phyloP scores from a whole-genome alignment of 2,888 invertebrate genomes.

The Melanotus villosus region DNA sequence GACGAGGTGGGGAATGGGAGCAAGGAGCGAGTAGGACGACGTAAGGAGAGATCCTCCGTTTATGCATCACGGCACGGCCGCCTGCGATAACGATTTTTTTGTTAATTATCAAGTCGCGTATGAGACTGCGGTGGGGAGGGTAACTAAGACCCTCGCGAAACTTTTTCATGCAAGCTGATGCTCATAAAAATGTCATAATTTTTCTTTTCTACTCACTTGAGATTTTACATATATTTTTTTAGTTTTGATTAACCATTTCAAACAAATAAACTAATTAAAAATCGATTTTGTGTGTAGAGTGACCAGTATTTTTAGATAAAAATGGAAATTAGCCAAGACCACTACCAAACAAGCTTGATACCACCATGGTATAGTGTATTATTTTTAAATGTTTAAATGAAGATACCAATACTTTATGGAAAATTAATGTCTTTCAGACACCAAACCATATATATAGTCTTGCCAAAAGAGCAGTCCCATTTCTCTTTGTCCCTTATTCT shows the following conservation, averaged over 20 bases:
- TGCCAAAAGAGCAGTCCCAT: too few relatives aligned
- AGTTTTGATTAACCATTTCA: neutral
- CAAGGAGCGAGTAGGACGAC: constrained; percentile 49
- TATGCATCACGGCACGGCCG: constrained; percentile 67
- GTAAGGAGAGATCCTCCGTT: constrained; percentile 65
- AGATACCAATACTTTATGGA: too few relatives aligned
- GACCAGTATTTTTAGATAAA: too few relatives aligned
- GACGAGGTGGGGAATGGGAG: constrained; percentile 46
- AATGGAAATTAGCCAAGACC: too few relatives aligned
- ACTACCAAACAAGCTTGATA: too few relatives aligned
- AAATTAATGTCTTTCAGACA: too few relatives aligned
- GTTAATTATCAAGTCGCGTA: constrained; percentile 70
- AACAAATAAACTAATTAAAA: neutral
- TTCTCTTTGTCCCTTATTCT: too few relatives aligned
- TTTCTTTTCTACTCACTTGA: constrained; percentile 19
- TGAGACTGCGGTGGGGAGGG: constrained; percentile 56
- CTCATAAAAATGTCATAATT: constrained; percentile 50
- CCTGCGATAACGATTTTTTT: constrained; percentile 70
- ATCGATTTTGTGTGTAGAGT: too few relatives aligned
- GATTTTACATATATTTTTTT: constrained; percentile 11
- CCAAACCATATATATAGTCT: too few relatives aligned
- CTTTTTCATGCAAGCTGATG: constrained; percentile 53
- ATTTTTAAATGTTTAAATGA: too few relatives aligned
- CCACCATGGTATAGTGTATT: too few relatives aligned
- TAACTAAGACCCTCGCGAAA: constrained; percentile 53